These are phyloP conservation scores for Papilio gigon DNA, from an alignment of 2,888 invertebrate genomes.

Conservation along the genomic window DNA sequence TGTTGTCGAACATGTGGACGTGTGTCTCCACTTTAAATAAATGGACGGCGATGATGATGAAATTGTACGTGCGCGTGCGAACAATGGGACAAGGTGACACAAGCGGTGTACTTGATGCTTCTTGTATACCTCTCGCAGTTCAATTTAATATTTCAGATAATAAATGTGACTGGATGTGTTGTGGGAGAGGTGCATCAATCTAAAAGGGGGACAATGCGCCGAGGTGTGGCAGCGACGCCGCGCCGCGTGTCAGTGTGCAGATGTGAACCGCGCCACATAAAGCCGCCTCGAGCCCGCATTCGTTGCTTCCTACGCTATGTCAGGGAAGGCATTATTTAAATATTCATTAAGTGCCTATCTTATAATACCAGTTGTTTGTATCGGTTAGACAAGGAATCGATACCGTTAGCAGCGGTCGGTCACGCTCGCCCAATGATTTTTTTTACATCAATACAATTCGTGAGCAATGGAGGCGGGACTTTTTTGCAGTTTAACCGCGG, in stretches of 20 bases:
- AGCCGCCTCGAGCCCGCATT: conserved; percentile 29
- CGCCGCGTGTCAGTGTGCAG: conserved; percentile 50
- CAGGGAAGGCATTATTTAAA: conserved; percentile 29
- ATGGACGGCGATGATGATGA: conserved; percentile 63
- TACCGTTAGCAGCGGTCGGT: conserved; percentile 55
- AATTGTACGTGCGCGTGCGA: conserved; percentile 65
- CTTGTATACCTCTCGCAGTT: conserved; percentile 50
- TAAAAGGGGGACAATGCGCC: conserved; percentile 60
- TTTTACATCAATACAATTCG: conserved; percentile 63
- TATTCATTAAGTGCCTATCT: conserved; percentile 29
- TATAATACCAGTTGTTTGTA: conserved; percentile 11
- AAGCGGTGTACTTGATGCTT: conserved; percentile 49
- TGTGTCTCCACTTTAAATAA: conserved; percentile 68
- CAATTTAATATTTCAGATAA: conserved; percentile 51
- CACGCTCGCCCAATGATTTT: conserved; percentile 63
- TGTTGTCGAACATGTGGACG: conserved; percentile 65
- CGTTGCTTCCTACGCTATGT: conserved; percentile 17
- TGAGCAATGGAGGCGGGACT: conserved; percentile 54
- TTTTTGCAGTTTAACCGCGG: conserved; percentile 58
- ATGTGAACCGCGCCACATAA: conserved; percentile 40
- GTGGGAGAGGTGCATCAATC: conserved; percentile 48
- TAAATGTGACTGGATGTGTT: conserved; percentile 40
- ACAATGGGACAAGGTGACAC: conserved; percentile 67
- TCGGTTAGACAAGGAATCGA: conserved; percentile 46
- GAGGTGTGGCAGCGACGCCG: conserved; percentile 60